Conservation (phyloP, 2,888 invertebrate species). For the Neocrepidodera transversa region DNA sequence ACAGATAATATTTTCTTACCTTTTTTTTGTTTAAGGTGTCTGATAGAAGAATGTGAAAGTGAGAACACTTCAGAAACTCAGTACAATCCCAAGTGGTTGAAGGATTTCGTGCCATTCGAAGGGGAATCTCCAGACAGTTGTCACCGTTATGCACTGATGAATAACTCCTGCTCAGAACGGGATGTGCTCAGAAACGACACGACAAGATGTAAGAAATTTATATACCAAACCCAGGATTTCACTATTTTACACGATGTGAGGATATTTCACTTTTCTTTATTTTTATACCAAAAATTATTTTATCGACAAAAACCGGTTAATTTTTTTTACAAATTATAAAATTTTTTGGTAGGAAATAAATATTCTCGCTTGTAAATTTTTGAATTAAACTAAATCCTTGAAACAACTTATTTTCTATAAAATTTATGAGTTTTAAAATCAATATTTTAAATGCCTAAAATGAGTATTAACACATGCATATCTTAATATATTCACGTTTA, state of each 20-base stretch:
- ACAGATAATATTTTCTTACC: too few relatives aligned
- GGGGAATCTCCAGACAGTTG: constrained; percentile 47
- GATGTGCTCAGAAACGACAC: constrained; percentile 37
- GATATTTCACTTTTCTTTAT: constrained; percentile 8
- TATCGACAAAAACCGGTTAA: too few relatives aligned
- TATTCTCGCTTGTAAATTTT: too few relatives aligned
- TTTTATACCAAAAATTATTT: background rate
- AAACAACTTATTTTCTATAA: too few relatives aligned
- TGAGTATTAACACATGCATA: too few relatives aligned
- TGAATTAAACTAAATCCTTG: too few relatives aligned
- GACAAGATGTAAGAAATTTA: constrained; percentile 48
- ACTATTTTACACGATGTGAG: constrained; percentile 56
- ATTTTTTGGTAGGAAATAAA: too few relatives aligned
- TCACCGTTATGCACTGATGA: constrained; percentile 39
- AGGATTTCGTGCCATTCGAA: constrained; percentile 59
- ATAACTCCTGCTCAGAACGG: constrained; percentile 19
- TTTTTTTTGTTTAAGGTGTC: too few relatives aligned
- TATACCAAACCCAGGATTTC: constrained; percentile 51
- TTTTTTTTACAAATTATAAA: too few relatives aligned
- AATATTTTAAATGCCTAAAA: too few relatives aligned
- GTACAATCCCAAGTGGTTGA: constrained; percentile 61
- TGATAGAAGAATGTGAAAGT: constrained; percentile 64
- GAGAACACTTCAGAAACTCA: constrained; percentile 54
- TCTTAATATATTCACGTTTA: too few relatives aligned
- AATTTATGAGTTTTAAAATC: too few relatives aligned